phyloP scores from a whole-genome alignment of 53 echinoderm and acorn worm genomes.

The Stichopus horrens region DNA sequence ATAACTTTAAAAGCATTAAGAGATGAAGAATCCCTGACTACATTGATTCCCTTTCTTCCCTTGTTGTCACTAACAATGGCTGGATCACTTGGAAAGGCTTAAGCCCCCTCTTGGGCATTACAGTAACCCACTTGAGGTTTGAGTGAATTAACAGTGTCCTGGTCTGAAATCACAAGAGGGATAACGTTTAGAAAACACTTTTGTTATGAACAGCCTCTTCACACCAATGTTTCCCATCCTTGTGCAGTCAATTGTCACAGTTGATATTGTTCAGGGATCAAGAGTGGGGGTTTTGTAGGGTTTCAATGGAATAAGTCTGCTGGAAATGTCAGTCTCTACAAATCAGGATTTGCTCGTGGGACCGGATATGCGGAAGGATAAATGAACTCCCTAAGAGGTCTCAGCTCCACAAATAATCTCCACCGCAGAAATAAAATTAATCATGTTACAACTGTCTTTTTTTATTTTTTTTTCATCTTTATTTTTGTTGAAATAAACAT shows the following conservation, averaged over 20 bases:
- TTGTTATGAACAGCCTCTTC: slow-evolving; percentile 23
- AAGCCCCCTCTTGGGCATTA: slow-evolving; percentile 27
- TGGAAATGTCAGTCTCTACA: background rate
- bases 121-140: slow-evolving; percentile 35
- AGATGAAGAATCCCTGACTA: slow-evolving; percentile 16
- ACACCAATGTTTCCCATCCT: slow-evolving; percentile 44
- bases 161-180: slow-evolving; percentile 13
- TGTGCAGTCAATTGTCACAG: slow-evolving; percentile 37
- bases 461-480: no score
- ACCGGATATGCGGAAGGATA: no score
- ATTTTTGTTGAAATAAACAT: no score
- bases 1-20: slow-evolving; percentile 35
- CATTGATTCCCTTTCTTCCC: slow-evolving; percentile 35
- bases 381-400: no score
- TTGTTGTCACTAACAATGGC: slow-evolving; percentile 18
- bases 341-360: background rate
- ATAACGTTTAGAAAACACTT: slow-evolving; percentile 42
- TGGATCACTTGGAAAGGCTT: background rate
- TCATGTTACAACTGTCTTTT: no score
- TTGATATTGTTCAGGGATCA: slow-evolving; percentile 22
- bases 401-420: no score
- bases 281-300: slow-evolving; percentile 1
- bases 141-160: slow-evolving; percentile 42
- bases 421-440: no score
- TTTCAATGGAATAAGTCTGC: slow-evolving; percentile 19